Base-by-base conservation (phyloP, 2,888 invertebrate genomes). In the Hecatera dysodea region DNA sequence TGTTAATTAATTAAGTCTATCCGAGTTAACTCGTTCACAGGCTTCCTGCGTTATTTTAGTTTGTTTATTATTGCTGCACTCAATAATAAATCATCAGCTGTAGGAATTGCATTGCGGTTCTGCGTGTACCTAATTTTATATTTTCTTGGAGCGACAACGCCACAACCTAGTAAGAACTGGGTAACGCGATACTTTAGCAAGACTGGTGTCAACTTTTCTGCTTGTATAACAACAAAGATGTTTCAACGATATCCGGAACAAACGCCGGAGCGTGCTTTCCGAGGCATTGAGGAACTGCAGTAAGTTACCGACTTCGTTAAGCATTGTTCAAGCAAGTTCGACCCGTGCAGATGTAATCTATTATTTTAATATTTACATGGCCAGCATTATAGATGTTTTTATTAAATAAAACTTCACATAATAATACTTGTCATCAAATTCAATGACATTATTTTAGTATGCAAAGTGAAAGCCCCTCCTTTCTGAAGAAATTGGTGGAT, bases 1-100 rank as follows among this genome's bases (percentile, higher is more conserved):
- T 59, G 12, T 44, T 59, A 33, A 46, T 65, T 46, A 33, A 46
- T 65, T 46, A 46, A 24, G 2, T n/a, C 11, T n/a, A 22, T 15
- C 24, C 0, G 24, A 15, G 50, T 1, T 3, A 36, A 9, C 7
- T 36, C 24, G 24, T 24, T 63, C 1, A 27, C 36, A 52, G 22
- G 17, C 42, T 24, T n/a, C 8, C 9, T 52, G 19, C n/a, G 33
- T 33, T 33, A 33, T 22, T 29, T 33, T 24, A 52, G 1, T 52
- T 52, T 52, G 19, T 29, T n/a, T 44, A 53, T 63, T n/a, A 64
- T 44, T 33, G 24, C 17, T 46, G 19, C 19, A 19, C 22, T 22
- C n/a, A 8, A 8, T 22, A 6, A 11, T 17, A 9, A 9, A n/a
- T n/a, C n/a, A n/a, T n/a, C 17, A 57, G 12, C 22, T 3, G n/a